Base-by-base conservation (phyloP, 64 coral and sea anemone species). In the Actinia tenebrosa region DNA sequence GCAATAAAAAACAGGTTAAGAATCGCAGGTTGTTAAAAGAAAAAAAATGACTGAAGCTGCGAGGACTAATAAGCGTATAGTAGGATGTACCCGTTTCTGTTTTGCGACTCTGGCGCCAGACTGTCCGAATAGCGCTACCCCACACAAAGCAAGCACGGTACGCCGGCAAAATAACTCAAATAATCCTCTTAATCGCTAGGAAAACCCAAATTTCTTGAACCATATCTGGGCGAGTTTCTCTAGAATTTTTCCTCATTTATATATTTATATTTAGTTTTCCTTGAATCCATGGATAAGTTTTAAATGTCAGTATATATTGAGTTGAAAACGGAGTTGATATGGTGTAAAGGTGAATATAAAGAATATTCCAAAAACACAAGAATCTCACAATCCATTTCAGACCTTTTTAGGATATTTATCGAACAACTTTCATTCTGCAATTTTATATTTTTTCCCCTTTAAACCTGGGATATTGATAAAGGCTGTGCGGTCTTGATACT, bases 101-200 rank as follows among this genome's bases (percentile, higher is more conserved):
- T 81, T 75, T 75, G 25, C 69, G 25, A 75, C 79, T 37, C 45
- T 81, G 79, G 79, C 79, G 79, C 46, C 79, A 50, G 79, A n/a
- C 43, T 81, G 79, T 81, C 79, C 79, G 27, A 81, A 20, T 3
- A 81, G n/a, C 16, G 44, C 15, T 81, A 81, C 79, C 79, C 79
- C 79, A 81, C 79, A 81, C 79, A 81, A 81, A 17, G 79, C 43
- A 50, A 52, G 14, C 45, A 81, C 17, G 16, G 79, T 81, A 81
- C 79, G 79, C 79, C 79, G 27, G 44, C 79, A 52, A 81, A 81
- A 53, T 50, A 81, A 45, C 46, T n/a, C 63, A 53, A 81, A 81
- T 81, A 81, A 81, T 81, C 79, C 79, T 53, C 79, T 81, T 22
- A 81, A 50, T 81, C 44, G 17, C 45, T 7, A 81, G 22, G 79